Conservation (phyloP, 2,113 vertebrate genomes). For the Eupsittula cactorum region DNA sequence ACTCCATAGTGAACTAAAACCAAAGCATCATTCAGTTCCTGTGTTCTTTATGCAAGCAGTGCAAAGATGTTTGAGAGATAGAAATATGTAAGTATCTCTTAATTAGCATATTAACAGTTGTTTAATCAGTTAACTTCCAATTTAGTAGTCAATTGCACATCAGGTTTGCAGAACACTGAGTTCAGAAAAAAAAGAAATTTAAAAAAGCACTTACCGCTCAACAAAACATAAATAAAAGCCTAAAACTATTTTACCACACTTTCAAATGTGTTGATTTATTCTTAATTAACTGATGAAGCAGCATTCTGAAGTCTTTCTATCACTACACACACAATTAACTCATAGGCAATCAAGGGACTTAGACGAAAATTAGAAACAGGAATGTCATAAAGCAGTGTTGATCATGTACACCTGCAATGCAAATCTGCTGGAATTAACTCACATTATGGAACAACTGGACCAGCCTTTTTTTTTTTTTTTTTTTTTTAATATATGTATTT, state of each 20-base stretch:
- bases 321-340: constrained; percentile 69
- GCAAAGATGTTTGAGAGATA: neutral
- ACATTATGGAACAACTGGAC: neutral
- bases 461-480: neutral
- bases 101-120: neutral
- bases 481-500: accelerated
- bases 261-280: constrained; percentile 67
- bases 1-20: constrained; percentile 48
- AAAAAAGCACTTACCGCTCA: neutral
- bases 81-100: neutral
- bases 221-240: neutral
- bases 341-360: constrained; percentile 73
- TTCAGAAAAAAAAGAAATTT: neutral
- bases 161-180: neutral
- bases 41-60: neutral
- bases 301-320: constrained; percentile 63
- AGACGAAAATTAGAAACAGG: constrained; percentile 69
- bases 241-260: constrained; percentile 26
- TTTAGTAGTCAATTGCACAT: neutral
- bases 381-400: constrained; percentile 53
- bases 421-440: constrained; percentile 65
- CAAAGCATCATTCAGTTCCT: constrained; percentile 31
- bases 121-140: neutral
- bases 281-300: constrained; percentile 73
- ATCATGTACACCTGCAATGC: constrained; percentile 67